These are phyloP conservation scores for Trochalopteron elliotii DNA, from an alignment of 2,113 vertebrate genomes.

Conservation along the genomic window DNA sequence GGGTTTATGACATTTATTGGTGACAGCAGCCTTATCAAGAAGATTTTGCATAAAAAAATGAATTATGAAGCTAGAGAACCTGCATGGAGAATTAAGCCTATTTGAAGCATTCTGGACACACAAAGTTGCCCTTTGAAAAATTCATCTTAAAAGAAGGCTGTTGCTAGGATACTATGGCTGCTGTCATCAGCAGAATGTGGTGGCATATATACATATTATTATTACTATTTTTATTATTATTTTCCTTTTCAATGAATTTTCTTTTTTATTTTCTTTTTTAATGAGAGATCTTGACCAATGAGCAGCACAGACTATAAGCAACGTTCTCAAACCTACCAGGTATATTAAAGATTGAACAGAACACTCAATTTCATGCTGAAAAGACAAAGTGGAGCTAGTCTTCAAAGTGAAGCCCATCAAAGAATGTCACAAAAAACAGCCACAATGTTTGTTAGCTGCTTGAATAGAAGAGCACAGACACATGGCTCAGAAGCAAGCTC, in stretches of 20 bases:
- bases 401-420: not conserved
- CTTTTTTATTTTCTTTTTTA: not conserved
- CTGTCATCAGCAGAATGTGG: not conserved
- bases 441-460: not conserved
- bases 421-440: not conserved
- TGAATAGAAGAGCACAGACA: not conserved
- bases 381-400: not conserved
- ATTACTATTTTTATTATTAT: no score
- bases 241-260: no score
- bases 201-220: not conserved
- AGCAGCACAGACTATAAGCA: not conserved
- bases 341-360: not conserved
- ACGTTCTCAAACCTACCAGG: not conserved
- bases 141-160: not conserved
- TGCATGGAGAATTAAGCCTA: not conserved
- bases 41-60: not conserved
- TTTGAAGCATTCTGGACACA: not conserved
- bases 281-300: not conserved
- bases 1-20: not conserved
- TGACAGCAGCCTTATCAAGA: not conserved
- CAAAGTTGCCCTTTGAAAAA: not conserved
- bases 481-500: not conserved
- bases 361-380: not conserved
- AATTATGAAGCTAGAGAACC: not conserved
- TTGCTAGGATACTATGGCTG: slow-evolving; percentile 29